These are phyloP conservation scores for Mercenaria mercenaria DNA, from an alignment of 1,140 invertebrate genomes.

Conservation along the genomic window DNA sequence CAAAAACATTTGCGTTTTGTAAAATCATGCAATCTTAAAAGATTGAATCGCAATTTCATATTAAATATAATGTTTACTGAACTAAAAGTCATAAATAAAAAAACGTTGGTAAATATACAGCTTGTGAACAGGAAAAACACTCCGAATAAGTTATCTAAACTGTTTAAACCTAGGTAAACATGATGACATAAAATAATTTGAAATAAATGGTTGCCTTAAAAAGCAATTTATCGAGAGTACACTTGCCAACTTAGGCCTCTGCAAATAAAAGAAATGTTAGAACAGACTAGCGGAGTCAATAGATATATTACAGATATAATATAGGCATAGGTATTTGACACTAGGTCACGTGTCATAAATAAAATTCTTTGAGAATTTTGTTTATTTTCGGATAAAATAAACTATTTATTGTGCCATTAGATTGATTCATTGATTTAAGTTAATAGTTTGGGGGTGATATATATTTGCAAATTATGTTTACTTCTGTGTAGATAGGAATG, in stretches of 20 bases:
- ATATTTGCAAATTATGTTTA: not conserved
- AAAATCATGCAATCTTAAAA: too few species aligned
- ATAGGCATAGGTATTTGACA: not conserved
- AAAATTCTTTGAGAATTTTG: constrained; percentile 6
- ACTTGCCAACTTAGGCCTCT: constrained; percentile 34
- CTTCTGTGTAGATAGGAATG: too few species aligned
- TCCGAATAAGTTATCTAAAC: not conserved
- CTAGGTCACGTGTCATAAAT: constrained; percentile 41
- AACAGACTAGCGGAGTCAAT: constrained; percentile 28
- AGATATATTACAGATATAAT: constrained; percentile 23
- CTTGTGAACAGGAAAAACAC: constrained; percentile 1
- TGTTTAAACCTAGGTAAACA: constrained; percentile 20
- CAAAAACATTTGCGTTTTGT: too few species aligned
- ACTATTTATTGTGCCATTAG: constrained; percentile 29
- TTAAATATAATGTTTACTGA: too few species aligned
- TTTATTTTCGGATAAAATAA: constrained; percentile 40
- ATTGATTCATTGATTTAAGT: constrained; percentile 33
- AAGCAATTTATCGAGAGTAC: not conserved
- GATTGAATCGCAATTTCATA: too few species aligned
- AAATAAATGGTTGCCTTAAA: constrained; percentile 44
- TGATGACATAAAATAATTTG: constrained; percentile 41
- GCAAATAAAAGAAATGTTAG: constrained; percentile 24
- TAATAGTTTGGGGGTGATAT: not conserved
- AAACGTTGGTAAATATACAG: not conserved
- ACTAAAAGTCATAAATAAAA: not conserved